Evolutionary conservation across 2,113 vertebrate species (phyloP).

Genomic region (Empidonax traillii): DNA sequence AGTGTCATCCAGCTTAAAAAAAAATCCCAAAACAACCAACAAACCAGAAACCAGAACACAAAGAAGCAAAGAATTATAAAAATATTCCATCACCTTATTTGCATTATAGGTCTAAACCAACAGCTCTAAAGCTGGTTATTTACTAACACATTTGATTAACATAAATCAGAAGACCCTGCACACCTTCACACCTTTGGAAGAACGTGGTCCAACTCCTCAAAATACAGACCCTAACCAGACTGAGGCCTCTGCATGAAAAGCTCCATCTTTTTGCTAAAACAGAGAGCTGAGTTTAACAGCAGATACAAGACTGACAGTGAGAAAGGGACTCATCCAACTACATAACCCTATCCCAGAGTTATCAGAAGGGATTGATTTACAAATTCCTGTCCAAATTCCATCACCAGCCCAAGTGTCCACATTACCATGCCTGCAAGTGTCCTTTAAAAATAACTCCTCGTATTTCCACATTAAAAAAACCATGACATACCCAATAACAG

Average conservation of each 20-base stretch:
- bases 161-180: background rate
- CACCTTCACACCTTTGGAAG: background rate
- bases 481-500: background rate
- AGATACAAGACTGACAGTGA: accelerated
- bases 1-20: background rate
- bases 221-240: background rate
- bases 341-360: background rate
- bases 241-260: accelerated
- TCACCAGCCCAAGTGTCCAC: background rate
- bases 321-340: background rate
- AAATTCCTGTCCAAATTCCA: background rate
- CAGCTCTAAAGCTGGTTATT: background rate
- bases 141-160: background rate
- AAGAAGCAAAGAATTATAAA: background rate
- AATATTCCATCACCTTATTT: background rate
- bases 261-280: background rate
- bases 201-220: background rate
- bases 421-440: accelerated
- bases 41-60: background rate
- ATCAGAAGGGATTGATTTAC: background rate
- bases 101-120: background rate
- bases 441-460: background rate
- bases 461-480: background rate
- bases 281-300: background rate
- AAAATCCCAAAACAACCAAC: background rate